Percentiles rank a stretch among this genome's conserved stretches.
Evolutionary conservation across 2,888 invertebrate species (phyloP).

Genomic region (Caenorhabditis angaria): DNA sequence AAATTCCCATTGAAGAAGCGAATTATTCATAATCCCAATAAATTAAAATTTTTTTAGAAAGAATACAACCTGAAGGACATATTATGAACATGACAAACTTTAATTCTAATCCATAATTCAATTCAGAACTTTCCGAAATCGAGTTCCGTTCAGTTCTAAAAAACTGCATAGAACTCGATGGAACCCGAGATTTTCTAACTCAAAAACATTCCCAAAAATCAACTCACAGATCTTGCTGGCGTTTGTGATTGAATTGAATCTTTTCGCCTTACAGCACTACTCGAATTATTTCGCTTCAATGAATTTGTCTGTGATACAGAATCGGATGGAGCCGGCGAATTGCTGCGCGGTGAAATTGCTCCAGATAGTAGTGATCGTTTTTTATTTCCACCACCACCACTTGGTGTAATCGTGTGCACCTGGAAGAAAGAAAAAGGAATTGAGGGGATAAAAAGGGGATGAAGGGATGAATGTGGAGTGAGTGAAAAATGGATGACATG

Average conservation of each 20-base stretch:
- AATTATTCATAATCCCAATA: no score
- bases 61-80: no score
- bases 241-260: constrained; percentile 53
- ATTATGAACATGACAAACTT: no score
- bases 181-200: background rate
- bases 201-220: background rate
- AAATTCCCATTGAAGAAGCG: background rate
- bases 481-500: background rate
- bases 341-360: constrained; percentile 63
- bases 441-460: background rate
- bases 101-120: no score
- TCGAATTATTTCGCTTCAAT: constrained; percentile 58
- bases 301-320: constrained; percentile 68
- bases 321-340: constrained; percentile 71
- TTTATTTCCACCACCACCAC: constrained; percentile 25
- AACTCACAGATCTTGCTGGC: constrained; percentile 49
- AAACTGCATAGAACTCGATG: no score
- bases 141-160: no score
- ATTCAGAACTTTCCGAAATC: no score
- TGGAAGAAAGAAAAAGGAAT: background rate
- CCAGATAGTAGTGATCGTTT: constrained; percentile 54
- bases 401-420: constrained; percentile 14
- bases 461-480: background rate
- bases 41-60: no score
- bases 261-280: constrained; percentile 27